Base-by-base conservation (phyloP, 2,888 invertebrate species). In the Xestoiulus laeticollis region DNA sequence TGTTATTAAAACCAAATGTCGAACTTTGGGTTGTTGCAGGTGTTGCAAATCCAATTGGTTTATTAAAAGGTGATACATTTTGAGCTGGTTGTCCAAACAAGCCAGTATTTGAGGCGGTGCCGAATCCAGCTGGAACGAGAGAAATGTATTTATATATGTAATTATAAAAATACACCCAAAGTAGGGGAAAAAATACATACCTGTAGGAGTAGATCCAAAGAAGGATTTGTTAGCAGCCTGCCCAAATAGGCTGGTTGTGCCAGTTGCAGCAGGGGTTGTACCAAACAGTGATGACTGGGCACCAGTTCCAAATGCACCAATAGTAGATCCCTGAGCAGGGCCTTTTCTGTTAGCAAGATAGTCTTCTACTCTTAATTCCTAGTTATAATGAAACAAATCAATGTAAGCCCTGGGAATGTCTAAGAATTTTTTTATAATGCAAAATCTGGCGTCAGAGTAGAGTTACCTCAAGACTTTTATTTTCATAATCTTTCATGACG, bases 401-500 rank as follows among this genome's bases (percentile, higher is more conserved):
- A n/a, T n/a, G n/a, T n/a, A n/a, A n/a, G n/a, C n/a, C n/a, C n/a
- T n/a, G n/a, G n/a, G n/a, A n/a, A n/a, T n/a, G n/a, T n/a, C n/a
- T n/a, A n/a, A n/a, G n/a, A n/a, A n/a, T n/a, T n/a, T n/a, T n/a
- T n/a, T n/a, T n/a, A n/a, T n/a, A n/a, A n/a, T n/a, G n/a, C n/a
- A n/a, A 38, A 38, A 38, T 38, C 6, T 1, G 38, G 0, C 10
- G 8, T 38, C 8, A 8, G 38, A 38, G 19, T 8, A 44, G n/a
- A 14, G 38, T 30, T 89, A 92, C 93, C 92, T 99, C 99, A 33
- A 99, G 92, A 0, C 97, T 97, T 92, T 99, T 99, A 86, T 92
- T 92, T 91, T 99, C 99, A 91, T 99, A 99, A 91, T 99, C 98
- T 93, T 98, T 98, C 99, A 99, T 99, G 88, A 97, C 97, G 0